phyloP scores from a whole-genome alignment of 2,888 invertebrate species.

The Stenolophus ochropezus region DNA sequence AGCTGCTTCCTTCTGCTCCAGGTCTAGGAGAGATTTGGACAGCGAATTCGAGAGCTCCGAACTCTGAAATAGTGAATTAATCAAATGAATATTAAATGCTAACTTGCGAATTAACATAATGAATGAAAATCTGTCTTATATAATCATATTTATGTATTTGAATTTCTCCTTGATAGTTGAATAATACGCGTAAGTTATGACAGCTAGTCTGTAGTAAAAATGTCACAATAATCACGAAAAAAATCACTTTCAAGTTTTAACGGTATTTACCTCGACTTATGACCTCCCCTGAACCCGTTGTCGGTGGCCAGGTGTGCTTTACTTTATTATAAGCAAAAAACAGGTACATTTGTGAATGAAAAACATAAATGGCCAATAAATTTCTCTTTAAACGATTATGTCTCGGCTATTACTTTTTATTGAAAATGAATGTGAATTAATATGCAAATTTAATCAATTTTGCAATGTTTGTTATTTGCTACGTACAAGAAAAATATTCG shows the following conservation, averaged over 20 bases:
- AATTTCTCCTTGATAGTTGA: background rate
- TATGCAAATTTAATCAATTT: background rate
- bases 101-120: background rate
- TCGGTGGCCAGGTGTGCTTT: background rate
- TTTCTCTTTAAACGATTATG: background rate
- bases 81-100: too few species aligned
- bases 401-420: background rate
- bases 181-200: background rate
- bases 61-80: too few species aligned
- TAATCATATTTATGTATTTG: background rate
- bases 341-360: background rate
- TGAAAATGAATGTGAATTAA: background rate
- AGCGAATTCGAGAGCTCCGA: background rate
- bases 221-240: background rate
- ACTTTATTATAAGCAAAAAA: background rate
- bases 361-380: background rate
- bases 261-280: background rate
- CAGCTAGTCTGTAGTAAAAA: background rate
- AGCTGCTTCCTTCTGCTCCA: constrained; percentile 1
- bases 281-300: background rate
- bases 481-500: too few species aligned
- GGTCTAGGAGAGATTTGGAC: constrained; percentile 2
- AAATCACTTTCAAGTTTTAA: background rate
- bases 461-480: background rate
- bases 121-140: background rate